These are phyloP conservation scores for Folsomia manolachei DNA, from an alignment of 2,888 invertebrate genomes.

Conservation along the genomic window DNA sequence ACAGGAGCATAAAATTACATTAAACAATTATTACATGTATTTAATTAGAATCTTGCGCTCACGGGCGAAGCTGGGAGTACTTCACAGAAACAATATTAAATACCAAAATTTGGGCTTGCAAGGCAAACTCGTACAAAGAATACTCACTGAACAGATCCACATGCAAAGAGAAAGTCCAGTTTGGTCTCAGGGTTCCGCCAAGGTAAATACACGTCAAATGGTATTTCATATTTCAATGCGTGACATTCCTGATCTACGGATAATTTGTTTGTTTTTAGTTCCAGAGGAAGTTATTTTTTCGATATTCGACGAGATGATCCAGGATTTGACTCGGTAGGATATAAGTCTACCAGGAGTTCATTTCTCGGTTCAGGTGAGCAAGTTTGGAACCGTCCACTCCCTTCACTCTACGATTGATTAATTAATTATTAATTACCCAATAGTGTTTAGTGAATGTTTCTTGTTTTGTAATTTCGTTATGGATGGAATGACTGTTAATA, in stretches of 20 bases:
- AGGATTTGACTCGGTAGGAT: conserved; percentile 5
- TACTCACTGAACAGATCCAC: conserved; percentile 25
- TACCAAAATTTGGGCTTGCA: conserved; percentile 40
- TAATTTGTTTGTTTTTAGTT: no score
- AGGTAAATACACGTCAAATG: conserved; percentile 27
- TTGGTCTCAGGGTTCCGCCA: conserved; percentile 42
- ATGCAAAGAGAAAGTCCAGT: conserved; percentile 37
- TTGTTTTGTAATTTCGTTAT: neutral
- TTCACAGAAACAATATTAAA: conserved; percentile 42
- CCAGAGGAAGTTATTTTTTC: conserved; percentile 41
- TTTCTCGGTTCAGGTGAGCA: neutral
- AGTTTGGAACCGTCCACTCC: neutral
- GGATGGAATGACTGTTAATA: no score
- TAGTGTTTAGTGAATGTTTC: neutral
- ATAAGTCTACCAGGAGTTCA: no score
- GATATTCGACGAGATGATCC: conserved; percentile 39
- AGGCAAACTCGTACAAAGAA: conserved; percentile 39
- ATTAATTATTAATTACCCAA: neutral
- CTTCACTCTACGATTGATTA: neutral
- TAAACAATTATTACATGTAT: neutral
- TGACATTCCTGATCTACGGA: no score
- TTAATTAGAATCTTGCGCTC: conserved; percentile 30
- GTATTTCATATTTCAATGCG: neutral
- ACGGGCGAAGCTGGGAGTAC: conserved; percentile 39
- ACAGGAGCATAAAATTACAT: neutral